Conservation (phyloP, 2,888 invertebrate species). For the Euplagia quadripunctaria region DNA sequence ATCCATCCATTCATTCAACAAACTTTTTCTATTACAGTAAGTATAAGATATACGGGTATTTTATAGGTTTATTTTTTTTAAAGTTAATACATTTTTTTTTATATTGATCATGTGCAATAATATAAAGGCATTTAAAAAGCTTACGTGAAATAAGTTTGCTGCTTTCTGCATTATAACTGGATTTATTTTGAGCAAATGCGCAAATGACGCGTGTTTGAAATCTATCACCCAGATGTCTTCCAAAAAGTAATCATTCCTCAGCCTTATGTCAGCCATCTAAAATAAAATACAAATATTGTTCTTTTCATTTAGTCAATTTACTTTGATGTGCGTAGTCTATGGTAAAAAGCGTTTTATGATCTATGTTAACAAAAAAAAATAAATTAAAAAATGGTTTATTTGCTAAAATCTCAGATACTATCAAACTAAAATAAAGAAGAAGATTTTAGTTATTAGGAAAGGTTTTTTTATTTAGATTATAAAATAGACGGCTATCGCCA, state of each 20-base stretch:
- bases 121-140: background rate
- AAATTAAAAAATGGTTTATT: background rate
- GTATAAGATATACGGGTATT: too few relatives aligned
- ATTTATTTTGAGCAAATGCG: slow-evolving; percentile 76
- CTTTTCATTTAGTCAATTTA: too few relatives aligned
- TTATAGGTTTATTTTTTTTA: too few relatives aligned
- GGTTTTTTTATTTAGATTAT: too few relatives aligned
- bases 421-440: background rate
- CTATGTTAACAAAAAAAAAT: background rate
- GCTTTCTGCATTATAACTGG: slow-evolving; percentile 74
- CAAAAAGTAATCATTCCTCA: slow-evolving; percentile 75
- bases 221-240: slow-evolving; percentile 81
- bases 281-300: slow-evolving; percentile 37
- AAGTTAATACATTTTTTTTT: too few relatives aligned
- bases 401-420: background rate
- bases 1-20: too few relatives aligned
- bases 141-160: slow-evolving; percentile 75
- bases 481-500: too few relatives aligned
- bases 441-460: background rate
- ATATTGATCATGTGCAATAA: background rate
- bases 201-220: slow-evolving; percentile 67
- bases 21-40: too few relatives aligned
- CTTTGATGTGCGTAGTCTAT: background rate
- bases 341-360: background rate
- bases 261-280: slow-evolving; percentile 75